phyloP scores from a whole-genome alignment of 2,888 invertebrate genomes.

The Amiota minor region DNA sequence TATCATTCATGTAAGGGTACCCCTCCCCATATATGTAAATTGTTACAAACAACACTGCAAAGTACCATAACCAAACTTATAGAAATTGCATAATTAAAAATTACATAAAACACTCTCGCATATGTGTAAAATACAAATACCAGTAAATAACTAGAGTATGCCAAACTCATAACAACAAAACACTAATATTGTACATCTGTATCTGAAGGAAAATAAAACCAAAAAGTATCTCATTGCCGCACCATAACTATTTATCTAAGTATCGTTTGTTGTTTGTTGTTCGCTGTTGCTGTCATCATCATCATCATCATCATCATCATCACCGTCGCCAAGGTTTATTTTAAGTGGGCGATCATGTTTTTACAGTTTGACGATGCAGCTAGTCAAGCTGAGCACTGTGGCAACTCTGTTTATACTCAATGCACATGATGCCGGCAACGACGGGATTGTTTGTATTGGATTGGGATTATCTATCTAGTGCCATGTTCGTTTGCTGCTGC shows the following conservation, averaged over 20 bases:
- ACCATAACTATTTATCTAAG: slow-evolving; percentile 12
- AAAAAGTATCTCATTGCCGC: slow-evolving; percentile 40
- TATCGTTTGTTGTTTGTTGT: neutral
- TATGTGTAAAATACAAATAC: neutral
- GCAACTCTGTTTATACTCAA: slow-evolving; percentile 16
- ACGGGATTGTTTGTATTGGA: neutral
- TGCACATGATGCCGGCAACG: slow-evolving; percentile 55
- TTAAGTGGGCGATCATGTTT: slow-evolving; percentile 69
- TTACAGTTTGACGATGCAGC: slow-evolving; percentile 53
- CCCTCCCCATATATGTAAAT: too few relatives aligned
- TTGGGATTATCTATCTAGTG: slow-evolving; percentile 1
- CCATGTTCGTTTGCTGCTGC: neutral
- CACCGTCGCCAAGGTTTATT: slow-evolving; percentile 41
- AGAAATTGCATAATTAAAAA: slow-evolving; percentile 65
- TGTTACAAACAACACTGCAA: too few relatives aligned
- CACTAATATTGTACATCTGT: slow-evolving; percentile 41
- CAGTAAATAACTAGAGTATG: slow-evolving; percentile 22
- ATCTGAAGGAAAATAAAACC: slow-evolving; percentile 56
- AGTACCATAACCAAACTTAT: too few relatives aligned
- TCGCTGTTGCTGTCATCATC: neutral
- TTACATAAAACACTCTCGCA: slow-evolving; percentile 42
- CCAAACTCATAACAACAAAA: slow-evolving; percentile 38
- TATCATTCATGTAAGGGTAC: too few relatives aligned
- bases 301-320: slow-evolving; percentile 6
- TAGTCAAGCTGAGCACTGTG: slow-evolving; percentile 4